Conservation (phyloP, 2,797 vertebrate genomes). For the Acipenser oxyrinchus region DNA sequence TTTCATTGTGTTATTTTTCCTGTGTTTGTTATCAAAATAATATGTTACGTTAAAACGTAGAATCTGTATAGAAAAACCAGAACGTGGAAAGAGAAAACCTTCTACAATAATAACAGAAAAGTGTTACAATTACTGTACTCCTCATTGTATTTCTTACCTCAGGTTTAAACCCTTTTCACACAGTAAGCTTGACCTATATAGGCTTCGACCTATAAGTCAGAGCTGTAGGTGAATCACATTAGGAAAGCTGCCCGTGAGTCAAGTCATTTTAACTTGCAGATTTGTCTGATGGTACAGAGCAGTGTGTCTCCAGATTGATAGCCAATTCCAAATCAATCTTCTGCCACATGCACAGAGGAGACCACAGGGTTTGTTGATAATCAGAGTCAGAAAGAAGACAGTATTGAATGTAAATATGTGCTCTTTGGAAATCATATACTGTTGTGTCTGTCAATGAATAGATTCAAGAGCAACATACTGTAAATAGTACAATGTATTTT, state of each 20-base stretch:
- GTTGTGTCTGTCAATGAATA: too few relatives aligned
- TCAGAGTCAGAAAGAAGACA: constrained; percentile 8
- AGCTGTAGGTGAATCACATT: constrained; percentile 66
- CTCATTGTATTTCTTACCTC: background rate
- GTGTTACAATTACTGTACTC: background rate
- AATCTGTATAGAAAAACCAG: too few relatives aligned
- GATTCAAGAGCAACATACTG: too few relatives aligned
- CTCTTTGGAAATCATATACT: too few relatives aligned
- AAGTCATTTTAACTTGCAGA: constrained; percentile 37
- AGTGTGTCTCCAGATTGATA: constrained; percentile 58
- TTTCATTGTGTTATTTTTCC: too few relatives aligned
- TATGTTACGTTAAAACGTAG: too few relatives aligned
- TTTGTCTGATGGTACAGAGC: constrained; percentile 66
- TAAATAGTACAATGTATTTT: too few relatives aligned
- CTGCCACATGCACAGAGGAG: constrained; percentile 29
- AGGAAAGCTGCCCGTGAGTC: constrained; percentile 39
- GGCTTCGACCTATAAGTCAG: constrained; percentile 60
- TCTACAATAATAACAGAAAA: background rate
- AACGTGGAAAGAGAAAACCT: too few relatives aligned
- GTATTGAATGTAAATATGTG: too few relatives aligned
- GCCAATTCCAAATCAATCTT: constrained; percentile 40
- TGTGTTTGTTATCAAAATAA: too few relatives aligned
- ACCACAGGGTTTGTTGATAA: constrained; percentile 18
- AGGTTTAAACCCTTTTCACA: background rate
- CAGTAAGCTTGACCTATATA: constrained; percentile 37